These are phyloP conservation scores for Drosophila histrio DNA, from an alignment of 2,888 invertebrate species.

Conservation along the genomic window DNA sequence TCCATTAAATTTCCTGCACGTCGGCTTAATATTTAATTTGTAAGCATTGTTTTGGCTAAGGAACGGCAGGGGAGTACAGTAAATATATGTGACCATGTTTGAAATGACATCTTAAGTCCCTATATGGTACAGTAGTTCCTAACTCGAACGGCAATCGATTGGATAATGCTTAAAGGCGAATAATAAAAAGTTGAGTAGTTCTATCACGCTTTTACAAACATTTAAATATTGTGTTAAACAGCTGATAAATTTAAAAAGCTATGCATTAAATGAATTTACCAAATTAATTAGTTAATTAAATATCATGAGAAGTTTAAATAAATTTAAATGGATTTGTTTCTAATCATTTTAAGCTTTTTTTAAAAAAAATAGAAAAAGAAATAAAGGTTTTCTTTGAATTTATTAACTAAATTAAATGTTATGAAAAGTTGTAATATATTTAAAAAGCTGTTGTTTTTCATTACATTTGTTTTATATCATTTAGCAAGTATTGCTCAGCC, in stretches of 20 bases:
- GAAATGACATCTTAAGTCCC: constrained; percentile 1
- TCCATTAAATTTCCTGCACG: constrained; percentile 61
- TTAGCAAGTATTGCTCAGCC: too few species aligned
- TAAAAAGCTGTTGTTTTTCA: too few species aligned
- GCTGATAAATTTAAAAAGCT: background rate
- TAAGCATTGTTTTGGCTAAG: background rate
- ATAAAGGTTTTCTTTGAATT: too few species aligned
- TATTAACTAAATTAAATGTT: too few species aligned
- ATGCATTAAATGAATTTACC: too few species aligned
- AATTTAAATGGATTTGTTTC: too few species aligned
- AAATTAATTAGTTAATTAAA: too few species aligned
- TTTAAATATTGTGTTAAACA: background rate
- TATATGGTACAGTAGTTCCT: constrained; percentile 7
- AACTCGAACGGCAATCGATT: background rate
- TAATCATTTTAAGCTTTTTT: too few species aligned
- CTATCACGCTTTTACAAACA: background rate
- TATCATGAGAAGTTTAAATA: too few species aligned
- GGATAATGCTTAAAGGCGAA: background rate
- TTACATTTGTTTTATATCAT: too few species aligned
- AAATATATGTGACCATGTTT: constrained; percentile 26
- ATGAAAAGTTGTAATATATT: too few species aligned
- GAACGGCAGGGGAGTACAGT: constrained; percentile 1
- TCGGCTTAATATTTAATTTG: constrained; percentile 54
- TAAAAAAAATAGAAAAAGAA: too few species aligned
- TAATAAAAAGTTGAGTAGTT: background rate